These are phyloP conservation scores for Zonotrichia albicollis DNA, from an alignment of 2,797 vertebrate species.

Conservation along the genomic window DNA sequence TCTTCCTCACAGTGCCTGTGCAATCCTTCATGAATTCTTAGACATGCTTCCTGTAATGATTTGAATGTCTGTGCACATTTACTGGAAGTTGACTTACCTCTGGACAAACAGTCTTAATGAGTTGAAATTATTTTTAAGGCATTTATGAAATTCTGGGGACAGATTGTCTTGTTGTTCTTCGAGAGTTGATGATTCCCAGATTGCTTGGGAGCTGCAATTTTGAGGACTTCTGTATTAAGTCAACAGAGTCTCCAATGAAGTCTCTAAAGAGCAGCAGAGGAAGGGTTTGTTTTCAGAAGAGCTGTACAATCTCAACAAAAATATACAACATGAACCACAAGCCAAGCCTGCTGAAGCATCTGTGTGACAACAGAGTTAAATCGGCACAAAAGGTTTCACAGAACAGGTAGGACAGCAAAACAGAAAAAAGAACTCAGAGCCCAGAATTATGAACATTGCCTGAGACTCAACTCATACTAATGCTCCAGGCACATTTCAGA, in stretches of 20 bases:
- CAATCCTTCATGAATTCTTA: not conserved
- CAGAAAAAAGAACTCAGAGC: not conserved
- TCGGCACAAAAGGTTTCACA: not conserved
- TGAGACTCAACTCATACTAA: not conserved
- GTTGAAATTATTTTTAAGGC: not conserved
- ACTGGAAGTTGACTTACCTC: not conserved
- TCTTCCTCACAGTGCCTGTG: not conserved
- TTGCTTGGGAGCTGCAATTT: not conserved
- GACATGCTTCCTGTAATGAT: not conserved
- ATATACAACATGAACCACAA: rapidly evolving
- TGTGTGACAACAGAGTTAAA: not conserved
- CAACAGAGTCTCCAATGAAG: not conserved
- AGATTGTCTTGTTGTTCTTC: not conserved
- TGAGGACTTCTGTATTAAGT: not conserved
- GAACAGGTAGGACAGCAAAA: not conserved
- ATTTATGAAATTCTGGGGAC: not conserved
- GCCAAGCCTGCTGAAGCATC: not conserved
- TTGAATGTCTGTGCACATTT: not conserved
- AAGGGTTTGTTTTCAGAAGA: not conserved
- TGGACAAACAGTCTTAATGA: not conserved
- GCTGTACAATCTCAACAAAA: not conserved
- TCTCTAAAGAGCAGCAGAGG: not conserved
- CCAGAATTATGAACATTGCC: not conserved
- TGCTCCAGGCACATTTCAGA: not conserved
- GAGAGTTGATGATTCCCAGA: not conserved